Conservation (phyloP, 1,140 invertebrate species). For the Pseudomyrmex gracilis region DNA sequence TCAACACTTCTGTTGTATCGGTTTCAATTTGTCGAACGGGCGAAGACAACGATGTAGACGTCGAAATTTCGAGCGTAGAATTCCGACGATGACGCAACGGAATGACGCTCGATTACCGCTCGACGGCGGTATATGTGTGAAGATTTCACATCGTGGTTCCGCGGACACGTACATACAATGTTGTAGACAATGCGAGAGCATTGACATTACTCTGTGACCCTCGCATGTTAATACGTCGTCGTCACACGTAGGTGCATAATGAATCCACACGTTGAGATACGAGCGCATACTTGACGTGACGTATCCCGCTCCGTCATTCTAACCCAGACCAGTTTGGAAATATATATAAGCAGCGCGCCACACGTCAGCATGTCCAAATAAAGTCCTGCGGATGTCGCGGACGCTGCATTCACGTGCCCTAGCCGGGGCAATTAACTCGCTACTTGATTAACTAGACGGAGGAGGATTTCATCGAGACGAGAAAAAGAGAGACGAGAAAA, state of each 20-base stretch:
- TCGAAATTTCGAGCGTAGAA: constrained; percentile 46
- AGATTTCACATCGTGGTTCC: constrained; percentile 7
- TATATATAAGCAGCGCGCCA: not conserved
- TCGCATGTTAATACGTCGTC: constrained; percentile 38
- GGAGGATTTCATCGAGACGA: not conserved
- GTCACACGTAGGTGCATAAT: constrained; percentile 23
- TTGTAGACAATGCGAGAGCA: constrained; percentile 18
- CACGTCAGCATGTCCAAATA: constrained; percentile 36
- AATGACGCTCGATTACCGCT: constrained; percentile 33
- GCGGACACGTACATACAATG: constrained; percentile 14
- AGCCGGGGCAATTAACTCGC: constrained; percentile 51
- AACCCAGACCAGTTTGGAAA: constrained; percentile 7
- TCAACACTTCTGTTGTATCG: not conserved
- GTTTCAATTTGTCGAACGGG: not conserved
- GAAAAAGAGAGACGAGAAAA: not conserved
- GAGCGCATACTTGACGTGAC: constrained; percentile 2
- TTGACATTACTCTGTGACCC: constrained; percentile 43
- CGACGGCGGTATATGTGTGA: not conserved
- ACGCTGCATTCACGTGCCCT: constrained; percentile 17
- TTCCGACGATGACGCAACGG: constrained; percentile 50
- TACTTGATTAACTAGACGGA: constrained; percentile 49
- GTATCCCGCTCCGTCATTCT: not conserved
- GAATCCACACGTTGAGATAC: constrained; percentile 9
- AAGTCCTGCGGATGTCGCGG: constrained; percentile 38
- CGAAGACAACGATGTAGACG: not conserved